Conservation (phyloP, 2,113 vertebrate species). For the Sander vitreus region DNA sequence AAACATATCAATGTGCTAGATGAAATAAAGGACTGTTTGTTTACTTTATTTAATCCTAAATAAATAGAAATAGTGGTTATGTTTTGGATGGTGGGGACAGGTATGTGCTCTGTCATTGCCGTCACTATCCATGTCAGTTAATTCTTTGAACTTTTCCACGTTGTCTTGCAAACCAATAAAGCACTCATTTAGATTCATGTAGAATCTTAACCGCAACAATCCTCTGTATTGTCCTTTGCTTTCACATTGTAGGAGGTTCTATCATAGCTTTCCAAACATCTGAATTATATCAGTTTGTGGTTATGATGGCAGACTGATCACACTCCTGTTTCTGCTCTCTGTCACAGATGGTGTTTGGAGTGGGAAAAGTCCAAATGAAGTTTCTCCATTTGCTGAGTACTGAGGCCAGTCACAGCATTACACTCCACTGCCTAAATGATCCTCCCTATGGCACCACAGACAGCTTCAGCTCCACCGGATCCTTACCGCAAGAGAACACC, state of each 20-base stretch:
- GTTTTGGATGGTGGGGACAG: background rate
- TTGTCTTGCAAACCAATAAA: background rate
- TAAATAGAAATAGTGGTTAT: background rate
- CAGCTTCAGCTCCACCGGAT: constrained; percentile 61
- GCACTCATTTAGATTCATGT: background rate
- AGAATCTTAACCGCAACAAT: background rate
- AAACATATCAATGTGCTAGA: background rate
- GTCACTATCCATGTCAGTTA: background rate
- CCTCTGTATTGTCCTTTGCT: background rate
- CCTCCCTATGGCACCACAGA: constrained; percentile 66
- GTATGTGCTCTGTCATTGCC: background rate
- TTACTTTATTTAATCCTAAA: background rate
- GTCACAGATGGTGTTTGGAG: constrained; percentile 89
- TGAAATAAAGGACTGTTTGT: background rate
- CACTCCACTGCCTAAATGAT: constrained; percentile 90
- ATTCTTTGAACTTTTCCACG: background rate
- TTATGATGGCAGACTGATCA: background rate
- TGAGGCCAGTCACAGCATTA: constrained; percentile 92
- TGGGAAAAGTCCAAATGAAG: constrained; percentile 98
- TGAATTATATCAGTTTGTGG: background rate
- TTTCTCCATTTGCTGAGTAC: constrained; percentile 97
- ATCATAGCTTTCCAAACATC: background rate
- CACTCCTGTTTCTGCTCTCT: constrained; percentile 17
- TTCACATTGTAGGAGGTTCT: background rate
- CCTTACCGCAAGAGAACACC: constrained; percentile 55